Conservation (phyloP, 1,140 invertebrate genomes). For the Aphis craccivora region DNA sequence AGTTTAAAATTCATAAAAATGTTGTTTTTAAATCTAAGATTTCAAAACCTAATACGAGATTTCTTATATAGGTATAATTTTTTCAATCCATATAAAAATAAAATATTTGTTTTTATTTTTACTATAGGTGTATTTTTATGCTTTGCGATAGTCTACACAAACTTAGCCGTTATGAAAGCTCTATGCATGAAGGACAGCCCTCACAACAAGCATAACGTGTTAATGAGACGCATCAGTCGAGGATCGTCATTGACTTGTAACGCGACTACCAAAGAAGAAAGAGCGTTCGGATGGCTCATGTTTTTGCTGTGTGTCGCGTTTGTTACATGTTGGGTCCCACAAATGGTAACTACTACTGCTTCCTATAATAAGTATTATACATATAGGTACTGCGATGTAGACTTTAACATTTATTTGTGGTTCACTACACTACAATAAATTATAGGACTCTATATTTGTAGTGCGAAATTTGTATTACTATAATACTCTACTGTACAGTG, state of each 20-base stretch:
- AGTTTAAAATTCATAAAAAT: no score
- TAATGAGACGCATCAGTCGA: conserved; percentile 61
- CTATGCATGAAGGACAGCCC: conserved; percentile 63
- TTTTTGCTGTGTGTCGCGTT: conserved; percentile 81
- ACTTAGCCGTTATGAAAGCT: conserved; percentile 79
- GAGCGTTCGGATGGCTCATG: conserved; percentile 85
- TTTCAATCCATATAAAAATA: no score
- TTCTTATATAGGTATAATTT: no score
- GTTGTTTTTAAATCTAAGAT: no score
- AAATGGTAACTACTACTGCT: conserved; percentile 72
- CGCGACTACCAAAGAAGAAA: conserved; percentile 76
- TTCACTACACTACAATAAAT: not conserved
- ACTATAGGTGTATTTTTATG: conserved; percentile 75
- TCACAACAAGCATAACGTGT: conserved; percentile 56
- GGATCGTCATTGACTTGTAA: conserved; percentile 61
- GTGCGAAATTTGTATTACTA: no score
- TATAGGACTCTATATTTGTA: not conserved
- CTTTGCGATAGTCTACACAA: conserved; percentile 80
- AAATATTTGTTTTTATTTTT: conserved; percentile 16
- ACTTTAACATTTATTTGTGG: no score
- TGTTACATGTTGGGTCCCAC: conserved; percentile 85
- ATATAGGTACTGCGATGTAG: no score
- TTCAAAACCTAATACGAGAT: no score
- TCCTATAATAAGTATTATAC: no score
- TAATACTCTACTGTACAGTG: no score